A percentile compares a stretch with the other conserved stretches of the same genome.
Evolutionary conservation across 2,113 vertebrate species (phyloP).

Genomic region (Loxodonta africana): DNA sequence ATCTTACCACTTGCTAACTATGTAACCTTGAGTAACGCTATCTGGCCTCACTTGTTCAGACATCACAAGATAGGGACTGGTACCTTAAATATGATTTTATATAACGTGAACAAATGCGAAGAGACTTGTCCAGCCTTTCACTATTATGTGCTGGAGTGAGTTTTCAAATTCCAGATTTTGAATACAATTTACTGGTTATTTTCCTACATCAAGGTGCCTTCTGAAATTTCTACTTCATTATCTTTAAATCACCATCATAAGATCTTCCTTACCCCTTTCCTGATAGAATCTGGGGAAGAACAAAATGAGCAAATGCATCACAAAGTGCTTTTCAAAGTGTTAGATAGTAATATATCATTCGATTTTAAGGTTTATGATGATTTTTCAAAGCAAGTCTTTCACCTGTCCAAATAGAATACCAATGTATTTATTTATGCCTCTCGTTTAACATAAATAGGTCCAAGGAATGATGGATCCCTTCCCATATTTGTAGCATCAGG

Average conservation of each 20-base stretch:
- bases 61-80: not conserved
- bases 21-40: not conserved
- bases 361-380: slow-evolving; percentile 39
- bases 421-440: not conserved
- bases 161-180: slow-evolving; percentile 43
- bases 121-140: not conserved
- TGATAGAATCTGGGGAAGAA: slow-evolving; percentile 13
- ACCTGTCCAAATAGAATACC: not conserved
- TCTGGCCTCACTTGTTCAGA: not conserved
- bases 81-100: not conserved
- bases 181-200: not conserved
- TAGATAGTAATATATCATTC: not conserved
- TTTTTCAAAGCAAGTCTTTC: slow-evolving; percentile 38
- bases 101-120: not conserved
- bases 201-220: slow-evolving; percentile 41
- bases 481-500: not conserved
- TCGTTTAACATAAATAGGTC: not conserved
- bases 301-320: not conserved
- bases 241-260: not conserved
- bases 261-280: not conserved
- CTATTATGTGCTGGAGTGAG: not conserved
- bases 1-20: not conserved
- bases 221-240: slow-evolving; percentile 14
- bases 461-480: not conserved
- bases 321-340: not conserved